Evolutionary conservation across 2,797 vertebrate genomes (phyloP).

Genomic region (Cichlasoma orientale): DNA sequence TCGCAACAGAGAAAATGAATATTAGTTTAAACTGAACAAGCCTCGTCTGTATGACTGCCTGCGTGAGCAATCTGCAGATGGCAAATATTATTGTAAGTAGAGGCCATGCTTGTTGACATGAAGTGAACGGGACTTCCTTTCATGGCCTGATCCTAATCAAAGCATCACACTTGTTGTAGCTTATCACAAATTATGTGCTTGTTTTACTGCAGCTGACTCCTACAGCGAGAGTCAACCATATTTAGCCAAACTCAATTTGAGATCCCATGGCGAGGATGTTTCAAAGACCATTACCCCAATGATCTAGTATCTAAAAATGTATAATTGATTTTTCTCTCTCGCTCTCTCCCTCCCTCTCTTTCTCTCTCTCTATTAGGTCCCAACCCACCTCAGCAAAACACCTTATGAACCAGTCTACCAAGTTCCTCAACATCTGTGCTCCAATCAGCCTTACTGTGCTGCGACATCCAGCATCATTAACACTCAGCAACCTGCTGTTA

Average conservation of each 20-base stretch:
- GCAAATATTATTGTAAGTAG: slow-evolving; percentile 12
- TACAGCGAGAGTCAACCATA: slow-evolving; percentile 15
- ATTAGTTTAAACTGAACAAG: background rate
- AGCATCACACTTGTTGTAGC: slow-evolving; percentile 8
- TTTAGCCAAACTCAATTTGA: slow-evolving; percentile 33
- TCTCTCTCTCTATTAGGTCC: background rate
- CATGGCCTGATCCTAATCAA: slow-evolving; percentile 12
- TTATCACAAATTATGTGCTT: slow-evolving; percentile 33
- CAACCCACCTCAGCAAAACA: slow-evolving; percentile 18
- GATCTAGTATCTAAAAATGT: background rate
- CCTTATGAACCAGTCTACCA: slow-evolving; percentile 19
- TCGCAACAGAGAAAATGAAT: background rate
- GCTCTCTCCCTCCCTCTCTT: background rate
- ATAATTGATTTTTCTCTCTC: slow-evolving; percentile 9
- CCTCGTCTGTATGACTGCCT: background rate
- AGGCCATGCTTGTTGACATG: slow-evolving; percentile 12
- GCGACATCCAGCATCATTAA: slow-evolving; percentile 58
- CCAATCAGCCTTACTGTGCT: slow-evolving; percentile 44
- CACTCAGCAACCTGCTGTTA: slow-evolving; percentile 56
- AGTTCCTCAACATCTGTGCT: slow-evolving; percentile 53
- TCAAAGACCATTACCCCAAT: slow-evolving; percentile 26
- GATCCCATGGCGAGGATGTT: slow-evolving; percentile 7
- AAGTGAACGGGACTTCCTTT: slow-evolving; percentile 37
- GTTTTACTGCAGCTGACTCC: slow-evolving; percentile 39
- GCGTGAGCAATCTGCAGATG: background rate